Evolutionary conservation across 1,140 invertebrate species (phyloP).

Genomic region (Latrodectus geometricus): DNA sequence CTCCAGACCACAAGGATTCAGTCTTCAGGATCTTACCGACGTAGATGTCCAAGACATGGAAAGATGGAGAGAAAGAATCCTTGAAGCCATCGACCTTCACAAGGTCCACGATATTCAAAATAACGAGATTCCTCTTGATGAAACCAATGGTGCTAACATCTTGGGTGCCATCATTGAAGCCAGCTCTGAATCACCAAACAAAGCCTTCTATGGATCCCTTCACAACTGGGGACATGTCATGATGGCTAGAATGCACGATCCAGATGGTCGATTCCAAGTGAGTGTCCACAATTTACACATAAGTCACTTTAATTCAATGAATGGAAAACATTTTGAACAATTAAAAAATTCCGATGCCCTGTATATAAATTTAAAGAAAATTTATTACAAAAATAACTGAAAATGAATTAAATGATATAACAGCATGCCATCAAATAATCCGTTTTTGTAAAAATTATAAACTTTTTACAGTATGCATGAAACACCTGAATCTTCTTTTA

Average conservation of each 20-base stretch:
- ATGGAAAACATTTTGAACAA: no score
- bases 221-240: constrained; percentile 70
- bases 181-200: constrained; percentile 71
- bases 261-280: constrained; percentile 71
- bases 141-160: constrained; percentile 68
- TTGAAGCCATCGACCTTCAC: constrained; percentile 58
- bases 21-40: constrained; percentile 69
- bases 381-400: no score
- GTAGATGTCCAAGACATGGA: constrained; percentile 70
- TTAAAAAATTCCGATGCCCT: no score
- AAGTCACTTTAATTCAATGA: no score
- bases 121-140: constrained; percentile 32
- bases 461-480: no score
- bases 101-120: constrained; percentile 34
- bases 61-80: constrained; percentile 64
- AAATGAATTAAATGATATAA: no score
- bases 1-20: constrained; percentile 72
- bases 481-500: no score
- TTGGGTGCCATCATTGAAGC: constrained; percentile 74
- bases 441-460: no score
- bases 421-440: no score
- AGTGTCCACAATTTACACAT: background rate
- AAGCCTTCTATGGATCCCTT: constrained; percentile 70
- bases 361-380: no score
- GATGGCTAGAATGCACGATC: constrained; percentile 79